Percentiles rank a stretch among this genome's conserved stretches.
Conservation (phyloP, 2,888 invertebrate genomes). For the Cantharis lateralis region DNA sequence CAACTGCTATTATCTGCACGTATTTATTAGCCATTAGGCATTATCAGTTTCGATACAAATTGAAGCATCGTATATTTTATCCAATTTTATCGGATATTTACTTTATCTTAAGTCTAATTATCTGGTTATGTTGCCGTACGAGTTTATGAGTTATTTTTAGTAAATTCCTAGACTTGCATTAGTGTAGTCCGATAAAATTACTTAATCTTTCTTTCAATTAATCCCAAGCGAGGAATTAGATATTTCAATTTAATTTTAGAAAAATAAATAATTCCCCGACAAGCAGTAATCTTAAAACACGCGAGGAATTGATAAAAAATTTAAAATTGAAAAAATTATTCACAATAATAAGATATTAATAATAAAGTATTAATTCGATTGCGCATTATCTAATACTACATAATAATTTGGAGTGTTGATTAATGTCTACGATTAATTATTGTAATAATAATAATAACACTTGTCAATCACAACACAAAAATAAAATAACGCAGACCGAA, state of each 20-base stretch:
- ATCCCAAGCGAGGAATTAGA: background rate
- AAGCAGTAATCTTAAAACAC: background rate
- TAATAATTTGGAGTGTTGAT: background rate
- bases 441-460: background rate
- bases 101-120: slow-evolving; percentile 35
- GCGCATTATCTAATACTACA: background rate
- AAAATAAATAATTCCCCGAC: background rate
- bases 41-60: slow-evolving; percentile 36
- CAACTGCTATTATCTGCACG: slow-evolving; percentile 27
- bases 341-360: background rate
- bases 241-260: background rate
- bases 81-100: slow-evolving; percentile 32
- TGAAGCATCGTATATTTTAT: slow-evolving; percentile 37
- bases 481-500: background rate
- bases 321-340: background rate
- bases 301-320: background rate
- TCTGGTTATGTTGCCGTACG: slow-evolving; percentile 36
- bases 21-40: slow-evolving; percentile 37
- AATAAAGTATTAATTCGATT: background rate
- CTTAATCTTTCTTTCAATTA: background rate
- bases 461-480: background rate
- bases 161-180: slow-evolving; percentile 44
- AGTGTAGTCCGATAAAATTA: slow-evolving; percentile 41
- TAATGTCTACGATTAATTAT: background rate
- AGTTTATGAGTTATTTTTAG: slow-evolving; percentile 39